Evolutionary conservation across 2,113 vertebrate genomes (phyloP), one percentile per base, ranked within the genome.

Genomic region (Leptosomus discolor): DNA sequence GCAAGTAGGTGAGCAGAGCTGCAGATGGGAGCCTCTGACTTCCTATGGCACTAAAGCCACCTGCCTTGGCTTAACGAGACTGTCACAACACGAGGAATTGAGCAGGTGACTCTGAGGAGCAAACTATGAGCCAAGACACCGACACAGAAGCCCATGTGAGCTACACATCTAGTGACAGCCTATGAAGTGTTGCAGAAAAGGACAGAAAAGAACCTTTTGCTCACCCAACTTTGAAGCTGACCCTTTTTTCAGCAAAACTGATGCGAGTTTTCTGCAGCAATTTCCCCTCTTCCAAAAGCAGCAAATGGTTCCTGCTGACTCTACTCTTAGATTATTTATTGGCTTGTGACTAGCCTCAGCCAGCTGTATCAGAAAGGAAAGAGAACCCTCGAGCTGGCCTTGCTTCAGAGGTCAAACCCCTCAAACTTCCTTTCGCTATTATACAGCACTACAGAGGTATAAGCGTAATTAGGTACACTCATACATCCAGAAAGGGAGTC

Each of bases 41-140:
- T 71, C 22, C 53, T 54, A 65, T 1, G 23, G 61, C 43, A 64
- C 58, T 75, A 53, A 74, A 67, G 13, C 26, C 20, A n/a, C 27
- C 43, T 68, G 32, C n/a, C 30, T 83, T 48, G 2, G 0, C 27
- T n/a, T 82, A 70, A 21, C 0, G 1, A 67, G 37, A 73, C 15
- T 39, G 69, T 8, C 10, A n/a, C 26, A 81, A 80, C 69, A 37
- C 19, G 22, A 80, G 53, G 54, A 95, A 76, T 4, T 39, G 18
- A 68, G 54, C 64, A 41, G 20, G 21, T 30, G 37, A 85, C 12
- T 22, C 3, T 9, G 22, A 89, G 2, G 11, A 89, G 32, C 16
- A 64, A 80, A 69, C 32, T 37, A 10, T 9, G 16, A 54, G 8
- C 29, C n/a, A 86, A 54, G 26, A 57, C 67, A 18, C 56, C 77